These are phyloP conservation scores for Stegodyphus dumicola DNA, from an alignment of 1,140 invertebrate species.

Conservation along the genomic window DNA sequence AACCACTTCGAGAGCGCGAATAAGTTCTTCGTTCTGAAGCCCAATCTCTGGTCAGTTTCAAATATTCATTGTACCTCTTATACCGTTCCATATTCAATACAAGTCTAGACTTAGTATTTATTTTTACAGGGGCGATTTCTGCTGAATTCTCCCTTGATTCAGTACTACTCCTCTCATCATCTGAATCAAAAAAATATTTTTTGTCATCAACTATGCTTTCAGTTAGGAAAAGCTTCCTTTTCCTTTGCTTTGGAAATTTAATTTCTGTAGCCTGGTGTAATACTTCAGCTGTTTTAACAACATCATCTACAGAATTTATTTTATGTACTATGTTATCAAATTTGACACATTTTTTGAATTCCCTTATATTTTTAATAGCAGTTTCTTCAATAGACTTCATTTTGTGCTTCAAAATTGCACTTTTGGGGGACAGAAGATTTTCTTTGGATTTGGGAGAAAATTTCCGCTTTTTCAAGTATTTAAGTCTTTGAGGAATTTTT, in stretches of 20 bases:
- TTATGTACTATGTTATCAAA: conserved; percentile 36
- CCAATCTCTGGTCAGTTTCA: conserved; percentile 37
- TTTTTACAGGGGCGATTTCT: background rate
- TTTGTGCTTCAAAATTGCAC: conserved; percentile 19
- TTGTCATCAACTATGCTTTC: conserved; percentile 6
- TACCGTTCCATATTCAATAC: conserved; percentile 25
- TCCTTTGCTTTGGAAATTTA: background rate
- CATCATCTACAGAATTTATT: conserved; percentile 19
- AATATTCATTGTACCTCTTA: conserved; percentile 28
- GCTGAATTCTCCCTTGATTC: background rate
- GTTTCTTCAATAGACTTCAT: conserved; percentile 2
- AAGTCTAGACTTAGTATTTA: conserved; percentile 27
- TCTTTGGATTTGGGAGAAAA: conserved; percentile 32
- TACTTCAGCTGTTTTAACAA: background rate
- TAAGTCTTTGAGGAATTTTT: background rate
- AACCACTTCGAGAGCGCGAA: conserved; percentile 9
- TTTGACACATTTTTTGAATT: conserved; percentile 29
- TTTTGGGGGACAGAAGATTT: conserved; percentile 8
- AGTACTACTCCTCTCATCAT: background rate
- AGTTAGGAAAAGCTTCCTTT: conserved; percentile 26
- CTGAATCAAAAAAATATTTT: conserved; percentile 29
- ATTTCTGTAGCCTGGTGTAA: background rate
- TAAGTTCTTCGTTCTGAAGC: conserved; percentile 31
- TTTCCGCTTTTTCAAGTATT: background rate
- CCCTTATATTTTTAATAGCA: conserved; percentile 12